Evolutionary conservation across 2,113 vertebrate genomes (phyloP), one percentile per base, ranked within the genome.

Genomic region (Cyanoramphus novaezelandiae): DNA sequence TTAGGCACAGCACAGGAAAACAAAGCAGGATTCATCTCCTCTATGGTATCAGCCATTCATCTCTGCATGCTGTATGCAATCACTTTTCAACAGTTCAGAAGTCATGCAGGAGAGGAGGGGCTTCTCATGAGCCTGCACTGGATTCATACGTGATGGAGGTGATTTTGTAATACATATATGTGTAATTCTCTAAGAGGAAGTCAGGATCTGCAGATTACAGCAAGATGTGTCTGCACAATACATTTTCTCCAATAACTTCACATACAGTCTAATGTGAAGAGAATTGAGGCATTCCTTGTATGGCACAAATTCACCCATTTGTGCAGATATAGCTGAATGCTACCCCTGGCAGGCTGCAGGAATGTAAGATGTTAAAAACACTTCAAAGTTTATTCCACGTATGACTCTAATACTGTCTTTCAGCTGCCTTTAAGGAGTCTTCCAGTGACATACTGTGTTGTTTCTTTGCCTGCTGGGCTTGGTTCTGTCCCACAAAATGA

Each of bases 121-220:
- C 57, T 24, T 35, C 21, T 59, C 57, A 35, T 16, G 20, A 33
- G 21, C 33, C 57, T 59, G 33, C 33, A 24, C 57, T 59, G 33
- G 52, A 9, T 13, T 67, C 11, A 0, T 14, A 0, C 3, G 10
- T 16, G 64, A 7, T 12, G 19, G 75, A 37, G 46, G 9, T 18
- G 46, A 41, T 49, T 29, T 33, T 44, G 12, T 3, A 31, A 25
- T 0, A 11, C 35, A 46, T 23, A 5, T 7, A 1, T 0, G 16
- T 19, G 25, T n/a, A 8, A 69, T 64, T 85, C 57, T 46, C 28
- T 53, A 9, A 44, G 78, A 57, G 63, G 35, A 19, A 53, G 17
- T 23, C 27, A 15, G 62, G 78, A 27, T 47, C 23, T 70, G 68
- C 31, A 19, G 57, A 9, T 65, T 16, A 17, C 57, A 28, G 64